phyloP scores from a whole-genome alignment of 2,113 vertebrate genomes.

The Semicossyphus pulcher region DNA sequence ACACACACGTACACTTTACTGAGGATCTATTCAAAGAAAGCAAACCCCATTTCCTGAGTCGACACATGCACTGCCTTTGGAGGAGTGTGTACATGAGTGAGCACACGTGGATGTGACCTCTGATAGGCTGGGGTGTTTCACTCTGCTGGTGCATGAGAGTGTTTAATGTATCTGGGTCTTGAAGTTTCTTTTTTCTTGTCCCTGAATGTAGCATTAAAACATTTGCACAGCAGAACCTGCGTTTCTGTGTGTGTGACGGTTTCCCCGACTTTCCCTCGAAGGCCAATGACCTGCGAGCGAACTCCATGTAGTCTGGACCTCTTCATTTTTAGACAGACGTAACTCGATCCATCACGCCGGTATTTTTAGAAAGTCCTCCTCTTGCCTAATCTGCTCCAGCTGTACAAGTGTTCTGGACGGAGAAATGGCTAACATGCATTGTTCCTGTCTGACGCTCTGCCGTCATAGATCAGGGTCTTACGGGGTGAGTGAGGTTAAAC shows the following conservation, averaged over 20 bases:
- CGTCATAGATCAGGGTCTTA: conserved; percentile 33
- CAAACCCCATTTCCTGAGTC: conserved; percentile 81
- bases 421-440: conserved; percentile 35
- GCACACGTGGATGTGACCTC: neutral
- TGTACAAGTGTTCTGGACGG: conserved; percentile 45
- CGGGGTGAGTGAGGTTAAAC: conserved; percentile 42
- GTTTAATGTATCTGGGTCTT: no score
- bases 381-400: conserved; percentile 73
- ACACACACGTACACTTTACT: conserved; percentile 72
- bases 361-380: conserved; percentile 89
- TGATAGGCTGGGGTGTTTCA: neutral
- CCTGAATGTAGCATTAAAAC: neutral
- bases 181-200: no score
- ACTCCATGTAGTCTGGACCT: conserved; percentile 86
- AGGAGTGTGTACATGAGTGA: conserved; percentile 16
- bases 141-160: no score
- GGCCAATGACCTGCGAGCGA: conserved; percentile 86
- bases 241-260: neutral
- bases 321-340: conserved; percentile 84
- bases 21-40: conserved; percentile 84
- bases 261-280: conserved; percentile 83
- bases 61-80: conserved; percentile 78
- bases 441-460: conserved; percentile 39
- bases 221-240: neutral
- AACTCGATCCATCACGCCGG: conserved; percentile 79